Conservation (phyloP, 1,140 invertebrate genomes). For the Leptopilina boulardi region DNA sequence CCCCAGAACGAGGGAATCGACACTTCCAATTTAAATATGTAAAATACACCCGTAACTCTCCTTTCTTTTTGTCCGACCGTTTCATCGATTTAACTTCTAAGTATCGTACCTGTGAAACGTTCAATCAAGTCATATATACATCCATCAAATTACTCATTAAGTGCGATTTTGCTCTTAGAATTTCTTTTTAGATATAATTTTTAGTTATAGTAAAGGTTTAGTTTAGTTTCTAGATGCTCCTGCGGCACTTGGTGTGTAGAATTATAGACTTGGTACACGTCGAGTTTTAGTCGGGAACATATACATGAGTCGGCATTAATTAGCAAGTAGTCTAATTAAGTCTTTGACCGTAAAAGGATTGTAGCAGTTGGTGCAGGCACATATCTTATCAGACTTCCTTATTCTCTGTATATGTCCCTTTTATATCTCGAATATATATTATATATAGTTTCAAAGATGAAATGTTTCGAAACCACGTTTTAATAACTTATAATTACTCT, state of each 20-base stretch:
- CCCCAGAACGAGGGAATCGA: conserved; percentile 61
- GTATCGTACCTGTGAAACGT: conserved; percentile 19
- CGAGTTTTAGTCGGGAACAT: conserved; percentile 44
- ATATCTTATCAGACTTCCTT: conserved; percentile 27
- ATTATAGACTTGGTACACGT: conserved; percentile 36
- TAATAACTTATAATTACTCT: not conserved
- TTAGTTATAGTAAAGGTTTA: not conserved
- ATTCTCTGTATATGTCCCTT: not conserved
- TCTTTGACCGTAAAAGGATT: conserved; percentile 51
- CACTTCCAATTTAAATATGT: conserved; percentile 72
- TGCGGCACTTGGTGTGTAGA: conserved; percentile 30
- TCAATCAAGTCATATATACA: conserved; percentile 20
- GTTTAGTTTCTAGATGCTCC: conserved; percentile 12
- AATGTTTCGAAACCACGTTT: not conserved
- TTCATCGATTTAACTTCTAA: conserved; percentile 66
- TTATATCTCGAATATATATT: not conserved
- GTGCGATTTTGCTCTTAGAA: not conserved
- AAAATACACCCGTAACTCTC: conserved; percentile 63
- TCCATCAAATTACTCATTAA: conserved; percentile 17
- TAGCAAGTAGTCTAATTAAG: conserved; percentile 61
- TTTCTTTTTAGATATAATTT: not conserved
- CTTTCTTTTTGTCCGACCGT: conserved; percentile 34
- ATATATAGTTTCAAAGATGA: not conserved
- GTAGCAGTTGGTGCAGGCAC: conserved; percentile 31
- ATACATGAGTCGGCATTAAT: conserved; percentile 62